Evolutionary conservation across 2,888 invertebrate species (phyloP), one percentile per base, ranked within the genome.

Genomic region (Synanthedon myopaeformis): DNA sequence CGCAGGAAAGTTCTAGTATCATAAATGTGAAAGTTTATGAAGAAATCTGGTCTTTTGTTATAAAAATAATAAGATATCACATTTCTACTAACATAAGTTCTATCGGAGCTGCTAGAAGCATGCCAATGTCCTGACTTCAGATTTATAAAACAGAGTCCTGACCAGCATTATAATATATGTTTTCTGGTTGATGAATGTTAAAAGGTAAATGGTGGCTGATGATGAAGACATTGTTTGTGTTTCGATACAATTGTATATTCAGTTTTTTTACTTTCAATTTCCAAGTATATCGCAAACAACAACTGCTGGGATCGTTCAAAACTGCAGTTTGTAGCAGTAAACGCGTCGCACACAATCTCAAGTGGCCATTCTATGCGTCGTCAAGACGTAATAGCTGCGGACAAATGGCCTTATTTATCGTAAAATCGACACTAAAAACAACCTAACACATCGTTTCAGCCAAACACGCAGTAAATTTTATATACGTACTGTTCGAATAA

Each of bases 401-500:
- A 77, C 77, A 78, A 83, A 84, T 76, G 74, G 74, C 67, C 64
- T 74, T 80, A 79, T 83, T 82, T 82, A 82, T 84, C 78, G 82
- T 78, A 75, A 81, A 81, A 82, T 81, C 76, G 78, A 75, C 76
- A 79, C 76, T 81, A 71, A 82, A 82, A 81, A 75, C 72, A 70
- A 70, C 69, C 72, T 74, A 74, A 78, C 79, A 79, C 75, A 67
- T 78, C 76, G 78, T 76, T 77, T 70, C 64, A 69, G 69, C 49
- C 13, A 17, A 49, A 49, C 23, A 49, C 23, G 73, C 64, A 66
- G 67, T 77, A 72, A 75, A 76, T 72, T 74, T 73, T 72, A 75
- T 67, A 64, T 62, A 61, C 57, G 35, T 35, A 45, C 45, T n/a
- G 14, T 13, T 45, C 14, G 45, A 13, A 13, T 14, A 45, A 45